Evolutionary conservation across 2,113 vertebrate genomes (phyloP).

Genomic region (Misgurnus mizolepis): DNA sequence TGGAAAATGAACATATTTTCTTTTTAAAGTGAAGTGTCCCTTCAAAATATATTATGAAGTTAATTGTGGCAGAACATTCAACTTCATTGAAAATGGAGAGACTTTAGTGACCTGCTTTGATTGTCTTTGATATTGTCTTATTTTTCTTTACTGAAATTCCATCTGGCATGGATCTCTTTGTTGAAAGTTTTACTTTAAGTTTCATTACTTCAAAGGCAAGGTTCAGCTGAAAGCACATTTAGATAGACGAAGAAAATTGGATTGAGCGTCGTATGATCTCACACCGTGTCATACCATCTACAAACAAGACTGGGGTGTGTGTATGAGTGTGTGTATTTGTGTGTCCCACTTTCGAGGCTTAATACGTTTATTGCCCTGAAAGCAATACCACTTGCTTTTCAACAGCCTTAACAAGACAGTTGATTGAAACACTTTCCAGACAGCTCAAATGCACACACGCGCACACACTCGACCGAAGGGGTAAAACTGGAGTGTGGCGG

Average conservation of each 20-base stretch:
- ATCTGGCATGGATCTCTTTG: neutral
- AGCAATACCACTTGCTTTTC: neutral
- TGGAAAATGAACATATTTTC: too few species aligned
- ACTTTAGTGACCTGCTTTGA: neutral
- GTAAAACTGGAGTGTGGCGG: neutral
- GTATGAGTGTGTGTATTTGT: neutral
- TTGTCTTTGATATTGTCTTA: neutral
- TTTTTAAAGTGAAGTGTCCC: too few species aligned
- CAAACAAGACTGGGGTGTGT: neutral
- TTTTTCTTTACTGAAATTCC: slow-evolving; percentile 14
- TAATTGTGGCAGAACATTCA: too few species aligned
- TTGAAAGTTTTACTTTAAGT: slow-evolving; percentile 5
- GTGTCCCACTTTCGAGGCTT: neutral
- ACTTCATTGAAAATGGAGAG: neutral
- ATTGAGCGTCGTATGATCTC: slow-evolving; percentile 19
- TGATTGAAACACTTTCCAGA: neutral
- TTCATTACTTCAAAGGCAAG: neutral
- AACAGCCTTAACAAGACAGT: neutral
- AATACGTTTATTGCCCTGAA: neutral
- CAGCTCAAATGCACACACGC: neutral
- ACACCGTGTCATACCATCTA: slow-evolving; percentile 14
- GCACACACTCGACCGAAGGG: neutral
- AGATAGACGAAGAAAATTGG: slow-evolving; percentile 1
- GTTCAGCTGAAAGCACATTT: neutral
- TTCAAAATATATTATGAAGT: too few species aligned